These are phyloP conservation scores for Sardina pilchardus DNA, from an alignment of 2,113 vertebrate species.

Conservation along the genomic window DNA sequence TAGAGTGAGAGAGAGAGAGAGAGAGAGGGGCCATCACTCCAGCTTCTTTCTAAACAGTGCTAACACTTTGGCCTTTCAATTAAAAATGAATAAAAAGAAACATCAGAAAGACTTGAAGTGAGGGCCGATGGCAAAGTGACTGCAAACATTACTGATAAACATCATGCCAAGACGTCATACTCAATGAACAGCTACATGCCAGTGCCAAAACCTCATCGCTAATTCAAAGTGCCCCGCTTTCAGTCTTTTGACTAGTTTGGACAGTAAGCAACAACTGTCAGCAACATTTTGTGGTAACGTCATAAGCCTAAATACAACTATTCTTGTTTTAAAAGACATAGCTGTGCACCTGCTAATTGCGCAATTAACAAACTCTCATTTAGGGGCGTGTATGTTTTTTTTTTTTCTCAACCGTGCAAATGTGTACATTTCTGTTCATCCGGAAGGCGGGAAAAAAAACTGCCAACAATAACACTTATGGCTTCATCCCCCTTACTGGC, in stretches of 20 bases:
- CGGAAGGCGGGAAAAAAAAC: background rate
- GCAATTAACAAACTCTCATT: background rate
- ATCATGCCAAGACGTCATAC: background rate
- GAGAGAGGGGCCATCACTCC: background rate
- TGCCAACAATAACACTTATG: background rate
- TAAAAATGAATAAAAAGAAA: background rate
- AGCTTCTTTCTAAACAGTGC: background rate
- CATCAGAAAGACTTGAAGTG: background rate
- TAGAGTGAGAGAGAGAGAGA: background rate
- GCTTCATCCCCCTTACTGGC: background rate
- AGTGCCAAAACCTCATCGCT: background rate
- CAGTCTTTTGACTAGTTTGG: too few species aligned
- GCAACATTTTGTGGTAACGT: background rate
- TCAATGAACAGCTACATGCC: background rate
- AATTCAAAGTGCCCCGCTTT: background rate
- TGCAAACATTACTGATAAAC: background rate
- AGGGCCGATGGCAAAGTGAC: background rate
- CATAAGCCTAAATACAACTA: background rate
- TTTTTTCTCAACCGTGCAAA: background rate
- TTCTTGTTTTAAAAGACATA: background rate
- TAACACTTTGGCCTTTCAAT: constrained; percentile 11
- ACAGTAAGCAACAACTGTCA: background rate
- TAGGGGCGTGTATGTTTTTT: background rate
- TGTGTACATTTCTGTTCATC: background rate
- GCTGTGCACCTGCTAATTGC: background rate